Conservation (phyloP, 2,888 invertebrate genomes). For the Myopa tessellatipennis region DNA sequence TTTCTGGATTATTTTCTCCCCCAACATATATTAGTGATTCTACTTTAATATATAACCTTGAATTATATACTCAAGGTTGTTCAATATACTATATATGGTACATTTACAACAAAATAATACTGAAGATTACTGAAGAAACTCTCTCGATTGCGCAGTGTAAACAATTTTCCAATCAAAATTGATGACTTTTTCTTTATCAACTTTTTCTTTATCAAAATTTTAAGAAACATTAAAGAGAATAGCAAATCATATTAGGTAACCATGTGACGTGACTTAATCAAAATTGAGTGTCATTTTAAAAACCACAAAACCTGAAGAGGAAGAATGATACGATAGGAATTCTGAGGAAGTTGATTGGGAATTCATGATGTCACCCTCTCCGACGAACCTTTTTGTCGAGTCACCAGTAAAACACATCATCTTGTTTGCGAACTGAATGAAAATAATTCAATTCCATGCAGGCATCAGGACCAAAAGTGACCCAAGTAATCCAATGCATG, state of each 20-base stretch:
- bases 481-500: not conserved
- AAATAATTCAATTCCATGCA: constrained; percentile 13
- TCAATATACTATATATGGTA: no score
- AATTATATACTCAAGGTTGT: no score
- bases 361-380: not conserved
- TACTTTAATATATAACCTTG: no score
- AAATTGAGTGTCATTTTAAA: not conserved
- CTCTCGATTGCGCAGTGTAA: no score
- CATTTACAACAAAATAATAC: no score
- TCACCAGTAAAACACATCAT: not conserved
- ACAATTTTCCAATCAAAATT: no score
- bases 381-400: not conserved
- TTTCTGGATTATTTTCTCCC: no score
- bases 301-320: not conserved
- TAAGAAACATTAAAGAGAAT: no score
- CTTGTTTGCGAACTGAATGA: not conserved
- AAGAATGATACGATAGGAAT: not conserved
- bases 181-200: no score
- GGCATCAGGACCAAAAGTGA: constrained; percentile 1
- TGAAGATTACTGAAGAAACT: no score
- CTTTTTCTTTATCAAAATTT: no score
- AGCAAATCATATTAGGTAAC: not conserved
- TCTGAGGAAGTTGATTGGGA: not conserved
- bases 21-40: no score
- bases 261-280: constrained; percentile 2